A percentile compares a stretch with the other conserved stretches of the same genome.
Evolutionary conservation across 1,140 invertebrate genomes (phyloP).

Genomic region (Heliothis virescens): DNA sequence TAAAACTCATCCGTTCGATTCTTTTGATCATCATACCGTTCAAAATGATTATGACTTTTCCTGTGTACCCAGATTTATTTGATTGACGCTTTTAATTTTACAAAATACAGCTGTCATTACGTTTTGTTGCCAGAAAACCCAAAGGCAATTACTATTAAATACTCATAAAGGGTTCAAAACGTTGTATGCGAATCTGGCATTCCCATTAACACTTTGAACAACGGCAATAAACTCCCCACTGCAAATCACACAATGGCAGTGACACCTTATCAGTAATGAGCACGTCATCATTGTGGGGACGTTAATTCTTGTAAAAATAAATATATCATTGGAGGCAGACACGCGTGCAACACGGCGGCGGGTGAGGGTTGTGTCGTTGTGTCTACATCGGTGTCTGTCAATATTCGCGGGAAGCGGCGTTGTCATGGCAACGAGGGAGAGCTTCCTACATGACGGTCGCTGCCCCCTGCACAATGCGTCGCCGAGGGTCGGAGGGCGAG

Average conservation of each 20-base stretch:
- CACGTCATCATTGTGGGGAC: slow-evolving; percentile 68
- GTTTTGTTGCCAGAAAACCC: background rate
- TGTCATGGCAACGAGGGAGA: slow-evolving; percentile 80
- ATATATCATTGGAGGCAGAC: slow-evolving; percentile 70
- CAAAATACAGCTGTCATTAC: background rate
- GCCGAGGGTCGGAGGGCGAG: slow-evolving; percentile 76
- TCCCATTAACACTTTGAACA: slow-evolving; percentile 49
- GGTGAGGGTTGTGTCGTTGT: slow-evolving; percentile 57
- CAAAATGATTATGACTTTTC: slow-evolving; percentile 11
- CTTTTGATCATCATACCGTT: slow-evolving; percentile 65
- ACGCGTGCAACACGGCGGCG: slow-evolving; percentile 48
- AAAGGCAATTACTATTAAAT: slow-evolving; percentile 24
- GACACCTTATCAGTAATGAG: slow-evolving; percentile 73
- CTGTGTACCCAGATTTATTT: slow-evolving; percentile 39
- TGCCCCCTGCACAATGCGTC: slow-evolving; percentile 80
- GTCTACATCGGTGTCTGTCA: slow-evolving; percentile 79
- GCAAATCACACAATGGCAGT: slow-evolving; percentile 53
- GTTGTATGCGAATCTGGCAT: slow-evolving; percentile 22
- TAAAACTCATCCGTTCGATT: slow-evolving; percentile 68
- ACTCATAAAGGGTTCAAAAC: slow-evolving; percentile 7
- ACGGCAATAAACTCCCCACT: slow-evolving; percentile 57
- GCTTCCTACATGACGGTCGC: slow-evolving; percentile 76
- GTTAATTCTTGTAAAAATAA: slow-evolving; percentile 77
- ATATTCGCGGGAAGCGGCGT: slow-evolving; percentile 81
- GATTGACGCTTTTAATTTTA: slow-evolving; percentile 28